A percentile compares a stretch with the other conserved stretches of the same genome.
These are phyloP conservation scores for Drosophila auraria DNA, from an alignment of 1,140 invertebrate genomes.

Conservation along the genomic window DNA sequence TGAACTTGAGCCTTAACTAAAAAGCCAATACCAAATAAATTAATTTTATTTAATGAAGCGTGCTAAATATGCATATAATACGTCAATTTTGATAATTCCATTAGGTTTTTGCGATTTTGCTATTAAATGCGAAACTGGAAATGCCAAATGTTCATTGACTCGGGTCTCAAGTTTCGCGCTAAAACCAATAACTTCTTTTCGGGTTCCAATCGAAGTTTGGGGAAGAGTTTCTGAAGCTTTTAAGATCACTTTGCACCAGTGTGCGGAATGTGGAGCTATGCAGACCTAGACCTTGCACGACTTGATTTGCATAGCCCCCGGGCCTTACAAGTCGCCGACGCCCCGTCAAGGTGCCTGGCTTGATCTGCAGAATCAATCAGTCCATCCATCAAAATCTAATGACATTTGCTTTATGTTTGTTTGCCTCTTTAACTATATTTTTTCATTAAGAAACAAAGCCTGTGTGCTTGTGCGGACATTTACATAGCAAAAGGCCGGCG, in stretches of 20 bases:
- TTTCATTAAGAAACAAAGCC: slow-evolving; percentile 46
- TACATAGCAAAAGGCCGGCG: slow-evolving; percentile 27
- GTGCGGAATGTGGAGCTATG: slow-evolving; percentile 44
- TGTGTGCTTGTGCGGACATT: slow-evolving; percentile 16
- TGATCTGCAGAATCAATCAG: slow-evolving; percentile 57
- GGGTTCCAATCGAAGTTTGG: neutral
- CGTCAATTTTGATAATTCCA: slow-evolving; percentile 41
- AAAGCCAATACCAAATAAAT: slow-evolving; percentile 42
- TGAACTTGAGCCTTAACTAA: slow-evolving; percentile 33
- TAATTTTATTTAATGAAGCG: slow-evolving; percentile 49
- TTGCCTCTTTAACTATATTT: slow-evolving; percentile 42
- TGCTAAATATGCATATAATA: slow-evolving; percentile 47
- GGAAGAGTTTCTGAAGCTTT: neutral
- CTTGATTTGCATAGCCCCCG: slow-evolving; percentile 47
- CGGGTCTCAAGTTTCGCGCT: slow-evolving; percentile 6
- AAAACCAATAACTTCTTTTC: slow-evolving; percentile 15
- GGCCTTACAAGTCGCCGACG: slow-evolving; percentile 53
- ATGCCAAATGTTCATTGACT: slow-evolving; percentile 52
- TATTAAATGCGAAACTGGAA: slow-evolving; percentile 36
- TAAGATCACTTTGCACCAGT: slow-evolving; percentile 28
- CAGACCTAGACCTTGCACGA: slow-evolving; percentile 75
- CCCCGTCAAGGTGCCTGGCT: slow-evolving; percentile 48
- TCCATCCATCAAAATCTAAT: slow-evolving; percentile 66
- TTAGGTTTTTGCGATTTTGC: slow-evolving; percentile 35
- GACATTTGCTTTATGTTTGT: slow-evolving; percentile 47